Conservation (phyloP, 1,140 invertebrate genomes). For the Zaprionus africanus region DNA sequence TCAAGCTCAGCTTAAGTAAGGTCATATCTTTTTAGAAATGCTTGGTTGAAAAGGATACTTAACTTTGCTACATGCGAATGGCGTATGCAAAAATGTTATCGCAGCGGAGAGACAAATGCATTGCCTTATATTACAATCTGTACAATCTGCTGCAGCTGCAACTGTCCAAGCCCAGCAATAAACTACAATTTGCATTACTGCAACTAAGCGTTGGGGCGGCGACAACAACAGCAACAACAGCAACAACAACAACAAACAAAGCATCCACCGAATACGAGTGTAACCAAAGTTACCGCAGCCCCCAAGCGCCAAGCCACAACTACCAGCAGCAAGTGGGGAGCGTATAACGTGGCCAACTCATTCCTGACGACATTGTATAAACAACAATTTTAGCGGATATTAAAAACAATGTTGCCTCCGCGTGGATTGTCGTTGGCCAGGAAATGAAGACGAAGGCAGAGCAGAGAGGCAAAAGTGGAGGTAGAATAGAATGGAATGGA, state of each 20-base stretch:
- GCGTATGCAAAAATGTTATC: conserved; percentile 33
- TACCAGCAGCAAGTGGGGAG: conserved; percentile 40
- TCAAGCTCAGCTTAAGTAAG: not conserved
- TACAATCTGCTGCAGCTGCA: conserved; percentile 51
- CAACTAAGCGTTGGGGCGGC: conserved; percentile 50
- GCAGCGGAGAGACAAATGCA: conserved; percentile 54
- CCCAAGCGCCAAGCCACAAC: conserved; percentile 57
- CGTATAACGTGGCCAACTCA: conserved; percentile 45
- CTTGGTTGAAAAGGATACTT: not conserved
- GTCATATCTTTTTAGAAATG: not conserved
- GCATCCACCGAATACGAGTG: not conserved
- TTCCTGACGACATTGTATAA: conserved; percentile 76
- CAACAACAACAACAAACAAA: conserved; percentile 15
- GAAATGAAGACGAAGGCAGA: conserved; percentile 20
- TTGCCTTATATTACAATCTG: conserved; percentile 70
- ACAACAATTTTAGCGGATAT: conserved; percentile 82
- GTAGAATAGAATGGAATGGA: not conserved
- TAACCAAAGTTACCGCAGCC: conserved; percentile 44
- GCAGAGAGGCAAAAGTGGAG: not conserved
- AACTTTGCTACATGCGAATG: conserved; percentile 1
- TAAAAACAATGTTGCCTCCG: conserved; percentile 79
- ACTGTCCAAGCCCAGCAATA: conserved; percentile 52
- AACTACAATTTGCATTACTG: conserved; percentile 80
- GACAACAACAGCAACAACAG: conserved; percentile 19
- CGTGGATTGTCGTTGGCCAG: conserved; percentile 47